Base-by-base conservation (phyloP, 2,888 invertebrate genomes). In the Lapara coniferarum region DNA sequence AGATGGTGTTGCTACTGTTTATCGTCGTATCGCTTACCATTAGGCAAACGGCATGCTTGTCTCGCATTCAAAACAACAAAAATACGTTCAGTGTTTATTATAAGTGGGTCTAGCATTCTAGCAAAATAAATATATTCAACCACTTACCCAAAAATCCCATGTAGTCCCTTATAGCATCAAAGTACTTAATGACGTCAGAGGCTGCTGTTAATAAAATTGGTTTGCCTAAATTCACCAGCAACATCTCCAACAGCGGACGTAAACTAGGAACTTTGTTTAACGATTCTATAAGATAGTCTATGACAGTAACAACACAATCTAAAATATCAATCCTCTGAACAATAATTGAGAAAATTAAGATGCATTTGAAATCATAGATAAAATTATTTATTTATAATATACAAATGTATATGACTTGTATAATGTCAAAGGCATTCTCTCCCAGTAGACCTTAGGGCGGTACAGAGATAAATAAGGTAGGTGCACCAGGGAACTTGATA, bases 71-170 rank as follows among this genome's bases (percentile, higher is more conserved):
- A n/a, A n/a, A n/a, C n/a, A n/a, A n/a, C n/a, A n/a, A n/a, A n/a
- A n/a, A n/a, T 25, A 25, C 25, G 25, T 25, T 25, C 25, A 2
- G 25, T 25, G 13, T 14, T 30, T 2, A 12, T 37, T 37, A 13
- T 58, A 14, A 58, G 12, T 37, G 5, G 37, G 37, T 37, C 37
- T 37, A 37, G 25, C 25, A 25, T 25, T 25, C 25, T 25, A 25
- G 25, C 25, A 14, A 16, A 13, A 12, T 30, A 66, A 14, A 51
- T 52, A 14, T 52, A n/a, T 57, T 53, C 37, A 51, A n/a, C 25
- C 0, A 76, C 82, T 82, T 70, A 92, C 93, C 89, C 59, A 92
- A 69, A 76, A 85, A 90, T 51, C 85, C 86, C 5, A 92, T 73
- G 71, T 83, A 91, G 69, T 84, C 70, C 19, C 75, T 72, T 10